Conservation (phyloP, 1,140 invertebrate genomes). For the Chlorops oryzae region DNA sequence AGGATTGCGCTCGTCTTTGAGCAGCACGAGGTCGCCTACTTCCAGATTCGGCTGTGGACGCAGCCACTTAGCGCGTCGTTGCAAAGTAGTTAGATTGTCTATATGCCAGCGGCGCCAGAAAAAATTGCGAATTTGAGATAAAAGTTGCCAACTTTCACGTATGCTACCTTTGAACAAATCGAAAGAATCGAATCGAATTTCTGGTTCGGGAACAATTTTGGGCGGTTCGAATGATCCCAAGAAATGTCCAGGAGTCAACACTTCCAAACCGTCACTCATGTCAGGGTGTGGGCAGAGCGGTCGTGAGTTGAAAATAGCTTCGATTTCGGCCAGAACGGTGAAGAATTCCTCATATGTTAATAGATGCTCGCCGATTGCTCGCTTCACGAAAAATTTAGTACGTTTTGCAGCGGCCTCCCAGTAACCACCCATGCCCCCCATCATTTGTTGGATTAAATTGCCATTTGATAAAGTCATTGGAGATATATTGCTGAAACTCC, state of each 20-base stretch:
- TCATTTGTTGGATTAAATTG: slow-evolving; percentile 1
- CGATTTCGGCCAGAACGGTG: slow-evolving; percentile 22
- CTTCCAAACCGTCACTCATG: slow-evolving; percentile 26
- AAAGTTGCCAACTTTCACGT: slow-evolving; percentile 16
- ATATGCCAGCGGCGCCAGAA: slow-evolving; percentile 39
- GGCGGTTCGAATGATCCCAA: slow-evolving; percentile 30
- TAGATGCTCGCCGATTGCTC: slow-evolving; percentile 24
- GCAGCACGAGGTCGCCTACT: no score
- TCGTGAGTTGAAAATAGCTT: no score
- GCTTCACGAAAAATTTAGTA: slow-evolving; percentile 29
- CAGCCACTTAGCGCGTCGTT: slow-evolving; percentile 21
- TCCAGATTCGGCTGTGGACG: not conserved
- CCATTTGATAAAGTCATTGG: slow-evolving; percentile 19
- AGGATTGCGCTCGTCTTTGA: not conserved
- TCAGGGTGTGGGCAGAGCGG: slow-evolving; percentile 29
- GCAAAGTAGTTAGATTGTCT: slow-evolving; percentile 32
- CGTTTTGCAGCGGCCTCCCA: slow-evolving; percentile 40
- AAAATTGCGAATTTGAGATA: slow-evolving; percentile 23
- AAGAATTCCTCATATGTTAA: slow-evolving; percentile 28
- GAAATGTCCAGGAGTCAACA: slow-evolving; percentile 23
- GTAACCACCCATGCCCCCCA: slow-evolving; percentile 35
- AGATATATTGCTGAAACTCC: not conserved
- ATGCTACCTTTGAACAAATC: not conserved
- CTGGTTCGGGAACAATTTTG: not conserved
- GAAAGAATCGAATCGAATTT: not conserved